Conservation (phyloP, 2,113 vertebrate species). For the Anthoscopus minutus region DNA sequence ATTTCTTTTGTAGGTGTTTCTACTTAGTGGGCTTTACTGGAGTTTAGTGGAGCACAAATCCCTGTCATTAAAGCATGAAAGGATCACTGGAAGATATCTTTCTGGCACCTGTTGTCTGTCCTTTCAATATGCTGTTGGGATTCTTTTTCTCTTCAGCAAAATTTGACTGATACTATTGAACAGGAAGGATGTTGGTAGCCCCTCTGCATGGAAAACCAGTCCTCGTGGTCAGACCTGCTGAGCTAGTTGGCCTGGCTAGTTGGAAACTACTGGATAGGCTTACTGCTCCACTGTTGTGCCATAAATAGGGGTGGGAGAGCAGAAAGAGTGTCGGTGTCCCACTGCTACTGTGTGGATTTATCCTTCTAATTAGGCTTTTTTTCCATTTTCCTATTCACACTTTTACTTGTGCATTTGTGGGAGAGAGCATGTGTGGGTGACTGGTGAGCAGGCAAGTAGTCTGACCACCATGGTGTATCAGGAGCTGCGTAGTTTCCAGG, state of each 20-base stretch:
- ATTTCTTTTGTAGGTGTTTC: neutral
- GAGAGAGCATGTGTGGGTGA: fast-evolving
- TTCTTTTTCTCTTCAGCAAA: neutral
- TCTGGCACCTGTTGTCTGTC: neutral
- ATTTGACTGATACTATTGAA: neutral
- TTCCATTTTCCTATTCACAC: neutral
- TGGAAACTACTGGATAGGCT: neutral
- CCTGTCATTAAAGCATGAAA: neutral
- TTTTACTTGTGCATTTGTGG: neutral
- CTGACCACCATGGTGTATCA: fast-evolving
- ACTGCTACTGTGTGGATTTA: neutral
- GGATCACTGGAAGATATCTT: neutral
- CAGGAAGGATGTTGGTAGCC: neutral
- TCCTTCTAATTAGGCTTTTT: neutral
- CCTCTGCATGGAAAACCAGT: neutral
- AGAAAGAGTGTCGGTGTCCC: neutral
- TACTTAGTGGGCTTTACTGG: neutral
- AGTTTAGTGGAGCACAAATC: neutral
- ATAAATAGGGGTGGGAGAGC: neutral
- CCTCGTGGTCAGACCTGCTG: neutral
- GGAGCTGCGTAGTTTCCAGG: neutral
- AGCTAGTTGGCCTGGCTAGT: neutral
- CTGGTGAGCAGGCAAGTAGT: neutral
- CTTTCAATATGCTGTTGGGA: neutral
- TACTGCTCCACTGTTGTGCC: neutral